A percentile compares a stretch with the other conserved stretches of the same genome.
phyloP scores from a whole-genome alignment of 2,113 vertebrate species.

The Pygoscelis adeliae region DNA sequence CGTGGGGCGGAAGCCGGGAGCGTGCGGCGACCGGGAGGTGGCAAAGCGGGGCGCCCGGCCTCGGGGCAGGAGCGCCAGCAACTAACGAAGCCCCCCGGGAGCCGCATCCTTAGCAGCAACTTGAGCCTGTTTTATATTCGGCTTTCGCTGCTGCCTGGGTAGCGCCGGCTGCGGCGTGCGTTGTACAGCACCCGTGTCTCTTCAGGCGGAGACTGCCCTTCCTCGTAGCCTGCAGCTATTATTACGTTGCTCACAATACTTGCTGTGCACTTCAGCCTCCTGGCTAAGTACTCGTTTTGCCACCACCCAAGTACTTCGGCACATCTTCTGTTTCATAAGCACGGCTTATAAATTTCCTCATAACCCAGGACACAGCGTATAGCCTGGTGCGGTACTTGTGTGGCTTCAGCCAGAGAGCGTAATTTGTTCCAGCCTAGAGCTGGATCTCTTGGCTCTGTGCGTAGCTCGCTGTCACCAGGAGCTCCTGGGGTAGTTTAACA shows the following conservation, averaged over 20 bases:
- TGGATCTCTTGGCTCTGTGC: background rate
- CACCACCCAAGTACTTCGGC: background rate
- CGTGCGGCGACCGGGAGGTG: background rate
- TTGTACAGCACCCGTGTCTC: background rate
- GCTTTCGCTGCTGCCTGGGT: background rate
- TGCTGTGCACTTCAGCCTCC: background rate
- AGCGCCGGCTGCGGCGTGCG: background rate
- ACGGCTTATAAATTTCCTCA: background rate
- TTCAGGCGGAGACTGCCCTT: background rate
- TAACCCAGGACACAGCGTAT: background rate
- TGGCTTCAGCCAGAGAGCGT: background rate
- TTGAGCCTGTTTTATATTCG: background rate
- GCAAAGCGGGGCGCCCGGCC: background rate
- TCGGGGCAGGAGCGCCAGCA: background rate
- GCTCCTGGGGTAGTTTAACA: slow-evolving; percentile 15
- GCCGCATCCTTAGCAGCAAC: background rate
- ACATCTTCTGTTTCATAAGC: background rate
- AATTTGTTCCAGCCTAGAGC: slow-evolving; percentile 47
- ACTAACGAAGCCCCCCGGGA: background rate
- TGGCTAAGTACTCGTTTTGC: background rate
- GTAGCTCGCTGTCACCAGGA: background rate
- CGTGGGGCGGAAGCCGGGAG: background rate
- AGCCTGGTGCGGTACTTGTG: background rate
- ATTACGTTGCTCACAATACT: background rate
- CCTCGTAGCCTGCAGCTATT: background rate